A percentile compares a stretch with the other conserved stretches of the same genome.
Conservation (phyloP, 2,113 vertebrate species). For the Mormyrus iriodes region DNA sequence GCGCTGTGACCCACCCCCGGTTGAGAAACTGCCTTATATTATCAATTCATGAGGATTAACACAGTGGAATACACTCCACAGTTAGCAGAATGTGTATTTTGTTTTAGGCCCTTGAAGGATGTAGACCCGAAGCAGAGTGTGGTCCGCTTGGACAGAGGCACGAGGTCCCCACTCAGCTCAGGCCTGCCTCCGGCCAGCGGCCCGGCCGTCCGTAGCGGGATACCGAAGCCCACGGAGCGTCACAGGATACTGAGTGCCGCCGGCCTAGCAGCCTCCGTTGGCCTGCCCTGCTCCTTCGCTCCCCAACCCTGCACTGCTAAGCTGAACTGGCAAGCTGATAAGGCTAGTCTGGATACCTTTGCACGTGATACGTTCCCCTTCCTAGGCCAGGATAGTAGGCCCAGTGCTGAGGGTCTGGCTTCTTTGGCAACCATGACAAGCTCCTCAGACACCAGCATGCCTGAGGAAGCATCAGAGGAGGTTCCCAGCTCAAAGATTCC, state of each 20-base stretch:
- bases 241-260: conserved; percentile 48
- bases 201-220: conserved; percentile 44
- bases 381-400: not conserved
- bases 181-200: conserved; percentile 22
- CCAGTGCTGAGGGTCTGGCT: not conserved
- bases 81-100: not conserved
- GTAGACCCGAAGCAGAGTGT: not conserved
- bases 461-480: conserved; percentile 48
- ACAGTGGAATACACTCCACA: not conserved
- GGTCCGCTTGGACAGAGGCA: not conserved
- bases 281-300: conserved; percentile 55
- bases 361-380: conserved; percentile 40
- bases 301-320: conserved; percentile 19
- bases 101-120: conserved; percentile 26
- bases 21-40: not conserved
- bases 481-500: conserved; percentile 39
- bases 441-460: conserved; percentile 32
- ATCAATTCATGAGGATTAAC: not conserved
- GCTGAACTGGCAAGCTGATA: conserved; percentile 35
- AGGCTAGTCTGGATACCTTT: conserved; percentile 47
- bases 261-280: conserved; percentile 60
- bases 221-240: conserved; percentile 43
- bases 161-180: conserved; percentile 10
- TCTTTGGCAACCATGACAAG: not conserved
- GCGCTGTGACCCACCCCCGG: not conserved